These are phyloP conservation scores for Drosophila arizonae DNA, from an alignment of 1,140 invertebrate species.

Conservation along the genomic window DNA sequence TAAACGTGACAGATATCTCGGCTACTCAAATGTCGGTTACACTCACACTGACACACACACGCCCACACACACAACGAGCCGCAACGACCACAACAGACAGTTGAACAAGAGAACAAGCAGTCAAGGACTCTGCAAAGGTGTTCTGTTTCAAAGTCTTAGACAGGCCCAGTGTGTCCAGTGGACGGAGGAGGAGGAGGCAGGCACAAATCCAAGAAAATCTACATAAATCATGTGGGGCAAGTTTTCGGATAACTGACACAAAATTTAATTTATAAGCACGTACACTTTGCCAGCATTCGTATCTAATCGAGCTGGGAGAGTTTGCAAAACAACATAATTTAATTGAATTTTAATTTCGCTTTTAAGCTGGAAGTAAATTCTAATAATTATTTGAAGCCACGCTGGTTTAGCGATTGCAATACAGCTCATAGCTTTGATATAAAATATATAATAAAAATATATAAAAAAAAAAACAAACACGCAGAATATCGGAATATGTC, in stretches of 20 bases:
- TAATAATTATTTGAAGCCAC: slow-evolving; percentile 6
- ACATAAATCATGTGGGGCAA: slow-evolving; percentile 35
- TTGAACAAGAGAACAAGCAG: slow-evolving; percentile 15
- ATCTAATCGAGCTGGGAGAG: slow-evolving; percentile 2
- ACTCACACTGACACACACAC: slow-evolving; percentile 19
- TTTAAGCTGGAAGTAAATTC: slow-evolving; percentile 8
- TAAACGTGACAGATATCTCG: slow-evolving; percentile 51
- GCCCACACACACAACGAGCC: slow-evolving; percentile 11
- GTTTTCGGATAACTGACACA: slow-evolving; percentile 22
- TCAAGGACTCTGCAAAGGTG: slow-evolving; percentile 19
- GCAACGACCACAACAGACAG: slow-evolving; percentile 22
- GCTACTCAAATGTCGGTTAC: slow-evolving; percentile 38
- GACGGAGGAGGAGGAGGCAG: background rate
- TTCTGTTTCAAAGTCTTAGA: slow-evolving; percentile 30
- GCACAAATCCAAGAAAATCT: slow-evolving; percentile 37
- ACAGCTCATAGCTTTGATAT: no score
- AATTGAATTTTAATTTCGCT: slow-evolving; percentile 39
- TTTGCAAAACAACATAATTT: slow-evolving; percentile 27
- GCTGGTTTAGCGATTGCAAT: background rate
- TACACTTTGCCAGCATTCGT: background rate
- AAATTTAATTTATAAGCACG: slow-evolving; percentile 43
- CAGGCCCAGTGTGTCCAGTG: slow-evolving; percentile 2
- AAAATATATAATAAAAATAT: no score
- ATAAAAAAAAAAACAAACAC: no score
- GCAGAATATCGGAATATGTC: no score